These are phyloP conservation scores for Pseudochirops cupreus DNA, from an alignment of 2,797 vertebrate genomes.

Conservation along the genomic window DNA sequence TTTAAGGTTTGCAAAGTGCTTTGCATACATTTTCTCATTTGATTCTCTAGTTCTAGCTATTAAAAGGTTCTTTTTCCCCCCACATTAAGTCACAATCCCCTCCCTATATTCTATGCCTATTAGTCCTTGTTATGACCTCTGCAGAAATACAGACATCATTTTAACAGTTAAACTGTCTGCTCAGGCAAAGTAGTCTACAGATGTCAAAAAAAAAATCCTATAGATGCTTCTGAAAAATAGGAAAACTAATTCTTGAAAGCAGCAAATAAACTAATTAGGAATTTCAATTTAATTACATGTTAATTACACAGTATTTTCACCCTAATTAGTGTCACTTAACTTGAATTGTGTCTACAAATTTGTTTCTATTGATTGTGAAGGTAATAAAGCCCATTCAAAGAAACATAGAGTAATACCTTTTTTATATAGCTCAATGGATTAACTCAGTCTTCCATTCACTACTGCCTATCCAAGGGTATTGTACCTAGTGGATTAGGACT, in stretches of 20 bases:
- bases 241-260: conserved; percentile 63
- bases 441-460: conserved; percentile 65
- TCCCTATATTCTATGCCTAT: conserved; percentile 1
- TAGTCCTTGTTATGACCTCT: neutral
- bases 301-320: conserved; percentile 72
- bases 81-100: conserved; percentile 18
- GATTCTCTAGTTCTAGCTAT: neutral
- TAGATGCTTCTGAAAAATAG: conserved; percentile 57
- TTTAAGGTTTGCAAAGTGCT: neutral
- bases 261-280: conserved; percentile 69
- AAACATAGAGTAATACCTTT: conserved; percentile 69
- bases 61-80: neutral
- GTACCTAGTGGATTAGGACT: conserved; percentile 84
- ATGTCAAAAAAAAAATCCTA: neutral
- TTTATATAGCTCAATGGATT: conserved; percentile 73
- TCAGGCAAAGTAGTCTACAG: conserved; percentile 35
- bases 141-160: conserved; percentile 10
- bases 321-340: conserved; percentile 69
- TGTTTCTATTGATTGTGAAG: conserved; percentile 72
- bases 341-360: conserved; percentile 68
- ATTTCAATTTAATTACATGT: conserved; percentile 70
- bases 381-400: conserved; percentile 65
- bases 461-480: conserved; percentile 71
- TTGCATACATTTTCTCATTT: neutral
- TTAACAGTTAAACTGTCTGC: neutral